Base-by-base conservation (phyloP, 2,113 vertebrate species). In the Larimichthys crocea region DNA sequence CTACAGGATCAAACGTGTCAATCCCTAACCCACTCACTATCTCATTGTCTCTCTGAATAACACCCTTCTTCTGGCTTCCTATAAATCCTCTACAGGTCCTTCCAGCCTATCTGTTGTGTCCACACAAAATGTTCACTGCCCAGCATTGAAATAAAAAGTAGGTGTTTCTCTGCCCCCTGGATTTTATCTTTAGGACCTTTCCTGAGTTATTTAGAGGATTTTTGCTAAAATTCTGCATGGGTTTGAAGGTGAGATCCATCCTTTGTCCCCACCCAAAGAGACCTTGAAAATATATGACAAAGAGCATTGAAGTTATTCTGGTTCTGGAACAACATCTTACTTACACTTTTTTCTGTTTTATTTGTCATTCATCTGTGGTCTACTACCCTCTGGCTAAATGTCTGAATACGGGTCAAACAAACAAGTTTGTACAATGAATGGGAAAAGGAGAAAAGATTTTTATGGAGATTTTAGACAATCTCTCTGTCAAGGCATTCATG, bases 1-100 rank as follows among this genome's bases (percentile, higher is more conserved):
- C 26, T 68, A 57, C 12, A 31, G 61, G 76, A 75, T 82, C 24
- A 63, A 70, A 59, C 22, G 22, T 52, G 49, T 70, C 56, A 67
- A 24, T 78, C 69, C 61, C 49, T 24, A 62, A 69, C 49, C 12
- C 11, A 26, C 15, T 40, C 19, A 62, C 50, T 5, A 5, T 24
- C 17, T 75, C 24, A 35, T 50, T 60, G 57, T 64, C 15, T 68
- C 24, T 49, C 73, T 26, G 5, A 64, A 60, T 24, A 11, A 35
- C 17, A 20, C 46, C 14, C 16, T 20, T 5, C 11, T 26, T 31
- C 16, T 17, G 59, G 31, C 31, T 35, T 35, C 31, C 6, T 35
- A 35, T 6, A 40, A 40, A 8, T 40, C 35, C 35, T 40, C 35
- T 40, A 40, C 35, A 66, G 12, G 66, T 8, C 42, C 16, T 26